Percentiles rank a stretch among this genome's conserved stretches.
Conservation (phyloP, 1,140 invertebrate genomes). For the Saccostrea glomerata region DNA sequence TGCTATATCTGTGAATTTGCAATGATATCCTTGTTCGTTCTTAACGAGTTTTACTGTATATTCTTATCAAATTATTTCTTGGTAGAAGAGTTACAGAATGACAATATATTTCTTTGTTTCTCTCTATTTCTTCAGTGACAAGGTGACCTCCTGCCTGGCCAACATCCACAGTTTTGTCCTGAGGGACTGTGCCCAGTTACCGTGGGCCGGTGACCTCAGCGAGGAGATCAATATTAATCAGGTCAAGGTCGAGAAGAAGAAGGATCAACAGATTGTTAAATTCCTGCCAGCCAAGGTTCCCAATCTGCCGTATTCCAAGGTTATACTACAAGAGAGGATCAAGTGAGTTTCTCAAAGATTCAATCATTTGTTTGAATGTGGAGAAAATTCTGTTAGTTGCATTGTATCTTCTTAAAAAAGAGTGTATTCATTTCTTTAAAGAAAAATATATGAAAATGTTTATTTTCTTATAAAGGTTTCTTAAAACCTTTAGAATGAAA, state of each 20-base stretch:
- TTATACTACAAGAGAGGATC: conserved; percentile 75
- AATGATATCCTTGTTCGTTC: too few relatives aligned
- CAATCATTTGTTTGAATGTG: too few relatives aligned
- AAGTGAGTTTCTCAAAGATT: conserved; percentile 64
- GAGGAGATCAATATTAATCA: conserved; percentile 71
- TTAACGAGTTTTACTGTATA: too few relatives aligned
- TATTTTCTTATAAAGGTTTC: too few relatives aligned
- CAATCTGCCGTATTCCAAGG: conserved; percentile 77
- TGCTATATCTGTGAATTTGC: too few relatives aligned
- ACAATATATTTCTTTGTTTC: not conserved
- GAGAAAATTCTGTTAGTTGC: too few relatives aligned
- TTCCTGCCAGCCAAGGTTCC: conserved; percentile 67
- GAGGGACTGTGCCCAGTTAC: conserved; percentile 76
- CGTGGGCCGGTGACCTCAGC: conserved; percentile 76
- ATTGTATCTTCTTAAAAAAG: too few relatives aligned
- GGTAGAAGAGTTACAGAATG: too few relatives aligned
- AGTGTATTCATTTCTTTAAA: too few relatives aligned
- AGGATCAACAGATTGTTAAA: conserved; percentile 75
- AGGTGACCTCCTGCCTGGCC: conserved; percentile 74
- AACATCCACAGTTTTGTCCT: conserved; percentile 79
- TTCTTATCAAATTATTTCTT: too few relatives aligned
- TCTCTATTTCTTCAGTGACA: conserved; percentile 67
- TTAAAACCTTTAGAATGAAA: too few relatives aligned
- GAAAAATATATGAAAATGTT: too few relatives aligned
- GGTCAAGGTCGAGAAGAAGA: conserved; percentile 74